Conservation (phyloP, 2,888 invertebrate species). For the Anthophora plumipes region DNA sequence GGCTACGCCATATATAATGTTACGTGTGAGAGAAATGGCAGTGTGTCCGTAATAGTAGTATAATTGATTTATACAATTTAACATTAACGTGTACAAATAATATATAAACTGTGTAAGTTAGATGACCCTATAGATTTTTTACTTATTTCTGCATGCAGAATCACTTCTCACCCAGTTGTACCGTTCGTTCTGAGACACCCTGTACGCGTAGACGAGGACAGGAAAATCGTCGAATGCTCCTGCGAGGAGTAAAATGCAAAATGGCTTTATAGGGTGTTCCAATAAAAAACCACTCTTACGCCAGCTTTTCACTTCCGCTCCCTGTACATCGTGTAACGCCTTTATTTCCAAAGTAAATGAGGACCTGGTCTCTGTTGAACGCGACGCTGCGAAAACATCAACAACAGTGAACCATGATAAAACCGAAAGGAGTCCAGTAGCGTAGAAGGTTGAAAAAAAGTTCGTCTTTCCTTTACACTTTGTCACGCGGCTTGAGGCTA, state of each 20-base stretch:
- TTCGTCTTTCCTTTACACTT: slow-evolving; percentile 34
- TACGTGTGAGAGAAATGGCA: too few relatives aligned
- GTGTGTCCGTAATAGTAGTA: too few relatives aligned
- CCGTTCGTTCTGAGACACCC: too few relatives aligned
- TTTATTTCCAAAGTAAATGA: slow-evolving; percentile 72
- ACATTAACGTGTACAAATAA: too few relatives aligned
- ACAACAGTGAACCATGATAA: slow-evolving; percentile 49
- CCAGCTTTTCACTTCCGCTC: slow-evolving; percentile 21
- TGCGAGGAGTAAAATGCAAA: slow-evolving; percentile 46
- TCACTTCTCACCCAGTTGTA: too few relatives aligned
- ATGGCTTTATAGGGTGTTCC: slow-evolving; percentile 65
- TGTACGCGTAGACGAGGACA: slow-evolving; percentile 36
- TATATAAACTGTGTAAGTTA: too few relatives aligned
- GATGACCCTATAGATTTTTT: too few relatives aligned
- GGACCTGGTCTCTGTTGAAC: slow-evolving; percentile 48
- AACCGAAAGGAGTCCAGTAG: slow-evolving; percentile 33
- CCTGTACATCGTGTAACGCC: slow-evolving; percentile 43
- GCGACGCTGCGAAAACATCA: slow-evolving; percentile 66
- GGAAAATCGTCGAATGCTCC: slow-evolving; percentile 47
- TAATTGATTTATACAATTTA: too few relatives aligned
- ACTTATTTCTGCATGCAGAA: too few relatives aligned
- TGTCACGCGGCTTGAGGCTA: background rate
- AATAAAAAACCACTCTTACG: slow-evolving; percentile 57
- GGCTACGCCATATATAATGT: too few relatives aligned
- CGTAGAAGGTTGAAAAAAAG: slow-evolving; percentile 27